Percentiles rank a stretch among this genome's conserved stretches.
Evolutionary conservation across 2,797 vertebrate genomes (phyloP).

Genomic region (Falco cherrug): DNA sequence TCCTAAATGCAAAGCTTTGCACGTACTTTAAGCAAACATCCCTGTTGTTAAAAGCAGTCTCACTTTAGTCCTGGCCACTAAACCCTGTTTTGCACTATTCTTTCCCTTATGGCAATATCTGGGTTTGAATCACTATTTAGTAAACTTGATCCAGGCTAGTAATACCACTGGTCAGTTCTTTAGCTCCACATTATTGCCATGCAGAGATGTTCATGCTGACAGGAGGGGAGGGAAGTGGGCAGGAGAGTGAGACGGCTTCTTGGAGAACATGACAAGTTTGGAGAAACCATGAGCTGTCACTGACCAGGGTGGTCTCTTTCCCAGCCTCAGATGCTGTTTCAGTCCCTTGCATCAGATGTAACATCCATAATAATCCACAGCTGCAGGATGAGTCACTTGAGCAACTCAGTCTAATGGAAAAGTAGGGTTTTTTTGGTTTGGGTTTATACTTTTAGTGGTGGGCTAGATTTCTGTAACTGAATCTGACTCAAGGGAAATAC

Average conservation of each 20-base stretch:
- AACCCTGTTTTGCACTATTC: not conserved
- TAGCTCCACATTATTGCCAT: not conserved
- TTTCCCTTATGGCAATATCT: not conserved
- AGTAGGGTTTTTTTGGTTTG: conserved; percentile 23
- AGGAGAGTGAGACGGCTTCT: not conserved
- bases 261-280: conserved; percentile 32
- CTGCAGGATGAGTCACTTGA: conserved; percentile 60
- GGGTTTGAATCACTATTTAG: not conserved
- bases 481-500: conserved; percentile 38
- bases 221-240: not conserved
- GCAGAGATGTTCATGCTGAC: not conserved
- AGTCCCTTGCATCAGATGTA: conserved; percentile 12
- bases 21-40: not conserved
- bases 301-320: conserved; percentile 11
- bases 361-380: conserved; percentile 17
- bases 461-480: conserved; percentile 14
- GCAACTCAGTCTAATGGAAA: conserved; percentile 23
- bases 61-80: not conserved
- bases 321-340: conserved; percentile 4
- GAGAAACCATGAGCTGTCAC: not conserved
- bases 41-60: not conserved
- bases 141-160: not conserved
- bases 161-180: not conserved
- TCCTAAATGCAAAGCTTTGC: not conserved
- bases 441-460: conserved; percentile 15